Evolutionary conservation across 1,140 invertebrate genomes (phyloP), one percentile per base, ranked within the genome.

Genomic region (Planococcus citri): DNA sequence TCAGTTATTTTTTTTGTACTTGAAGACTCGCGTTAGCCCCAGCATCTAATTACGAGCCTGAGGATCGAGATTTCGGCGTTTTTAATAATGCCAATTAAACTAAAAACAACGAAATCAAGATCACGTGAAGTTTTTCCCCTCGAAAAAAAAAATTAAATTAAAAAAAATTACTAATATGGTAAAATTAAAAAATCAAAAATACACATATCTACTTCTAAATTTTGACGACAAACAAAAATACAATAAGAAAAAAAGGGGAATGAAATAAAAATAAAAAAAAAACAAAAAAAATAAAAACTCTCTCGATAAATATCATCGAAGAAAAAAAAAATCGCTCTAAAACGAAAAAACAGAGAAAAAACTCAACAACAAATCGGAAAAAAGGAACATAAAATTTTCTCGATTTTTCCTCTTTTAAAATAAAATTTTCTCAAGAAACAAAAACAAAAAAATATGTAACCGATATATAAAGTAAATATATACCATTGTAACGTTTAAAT

Each of bases 121-220:
- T 22, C 25, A 22, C 4, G 21, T 9, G 12, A 14, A 8, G 6
- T 12, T 38, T 24, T 70, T 58, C 17, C 41, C 68, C 25, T 58
- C 68, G n/a, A 57, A 24, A 71, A 68, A 58, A 22, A 41, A 72
- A 72, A 71, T 70, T 70, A 72, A 70, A 67, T 70, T 70, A 17
- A 58, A 58, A 58, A 58, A 64, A 64, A 64, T 25, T 25, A 64
- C 21, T 25, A 64, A 25, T 64, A 27, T 64, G 60, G 60, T 64
- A 64, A 64, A 64, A 64, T 64, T 24, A 64, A 64, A 64, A 64
- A 60, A 60, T 60, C 9, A 64, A 64, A 64, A 64, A 64, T 6
- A 22, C 21, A 64, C 60, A 24, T 24, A 64, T 60, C 60, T 64
- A 64, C 25, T 64, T 64, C 60, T 64, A 64, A 24, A 25, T 8